phyloP scores from a whole-genome alignment of 2,888 invertebrate species.

The Alloscopus bannaensis region DNA sequence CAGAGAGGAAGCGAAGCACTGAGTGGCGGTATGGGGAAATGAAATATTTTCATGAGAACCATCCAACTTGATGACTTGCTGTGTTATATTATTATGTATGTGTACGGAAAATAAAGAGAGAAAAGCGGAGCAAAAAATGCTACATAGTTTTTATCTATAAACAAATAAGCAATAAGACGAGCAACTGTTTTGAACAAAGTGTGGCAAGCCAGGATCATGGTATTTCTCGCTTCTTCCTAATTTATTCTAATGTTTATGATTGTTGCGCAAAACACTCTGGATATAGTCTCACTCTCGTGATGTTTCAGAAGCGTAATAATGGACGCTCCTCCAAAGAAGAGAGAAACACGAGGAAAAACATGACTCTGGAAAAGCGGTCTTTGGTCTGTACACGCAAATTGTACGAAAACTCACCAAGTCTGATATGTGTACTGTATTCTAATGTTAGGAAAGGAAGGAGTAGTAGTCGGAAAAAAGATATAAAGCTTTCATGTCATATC shows the following conservation, averaged over 20 bases:
- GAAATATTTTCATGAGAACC: conserved; percentile 24
- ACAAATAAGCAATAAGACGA: conserved; percentile 26
- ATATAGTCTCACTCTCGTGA: no score
- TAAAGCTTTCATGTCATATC: conserved; percentile 66
- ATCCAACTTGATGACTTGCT: conserved; percentile 17
- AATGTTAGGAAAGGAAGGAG: conserved; percentile 15
- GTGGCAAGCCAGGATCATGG: conserved; percentile 2
- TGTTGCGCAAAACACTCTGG: conserved; percentile 57
- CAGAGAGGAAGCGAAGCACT: neutral
- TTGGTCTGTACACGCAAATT: neutral
- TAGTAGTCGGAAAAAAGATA: conserved; percentile 43
- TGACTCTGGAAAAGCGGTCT: conserved; percentile 8
- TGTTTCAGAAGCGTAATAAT: no score
- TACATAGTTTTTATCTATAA: conserved; percentile 5
- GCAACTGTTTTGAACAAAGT: no score
- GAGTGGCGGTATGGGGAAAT: neutral
- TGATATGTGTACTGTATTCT: no score
- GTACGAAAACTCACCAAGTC: conserved; percentile 15
- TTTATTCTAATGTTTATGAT: conserved; percentile 66
- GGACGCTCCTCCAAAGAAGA: conserved; percentile 31
- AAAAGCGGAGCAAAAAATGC: neutral
- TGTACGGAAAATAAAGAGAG: no score
- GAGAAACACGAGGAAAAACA: neutral
- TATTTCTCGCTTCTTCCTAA: conserved; percentile 38
- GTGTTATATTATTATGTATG: neutral